Conservation (phyloP, 2,797 vertebrate species). For the Acrossocheilus fasciatus region DNA sequence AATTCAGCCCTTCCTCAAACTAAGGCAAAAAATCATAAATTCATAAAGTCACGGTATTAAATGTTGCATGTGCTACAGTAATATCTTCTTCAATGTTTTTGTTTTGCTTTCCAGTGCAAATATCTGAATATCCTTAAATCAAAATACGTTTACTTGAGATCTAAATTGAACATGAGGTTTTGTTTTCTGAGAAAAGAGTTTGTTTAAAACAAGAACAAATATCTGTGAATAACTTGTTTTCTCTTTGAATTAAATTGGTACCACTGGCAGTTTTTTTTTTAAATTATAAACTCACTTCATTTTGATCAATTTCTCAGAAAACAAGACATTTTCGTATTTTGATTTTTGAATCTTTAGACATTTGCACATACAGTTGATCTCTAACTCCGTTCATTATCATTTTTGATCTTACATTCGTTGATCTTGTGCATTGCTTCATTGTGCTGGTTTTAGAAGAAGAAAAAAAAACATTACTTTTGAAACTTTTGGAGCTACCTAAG, state of each 20-base stretch:
- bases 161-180: not conserved
- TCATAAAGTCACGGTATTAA: not conserved
- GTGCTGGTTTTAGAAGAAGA: not conserved
- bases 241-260: not conserved
- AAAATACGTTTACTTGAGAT: not conserved
- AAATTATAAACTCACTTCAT: not conserved
- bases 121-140: not conserved
- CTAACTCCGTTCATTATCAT: not conserved
- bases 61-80: not conserved
- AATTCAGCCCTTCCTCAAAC: not conserved
- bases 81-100: not conserved
- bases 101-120: not conserved
- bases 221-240: not conserved
- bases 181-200: not conserved
- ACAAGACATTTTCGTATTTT: not conserved
- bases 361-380: not conserved
- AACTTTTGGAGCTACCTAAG: not conserved
- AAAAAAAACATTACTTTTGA: not conserved
- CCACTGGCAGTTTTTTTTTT: not conserved
- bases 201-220: not conserved
- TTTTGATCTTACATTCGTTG: not conserved
- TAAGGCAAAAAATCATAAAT: not conserved
- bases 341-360: not conserved
- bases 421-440: not conserved
- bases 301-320: not conserved